Percentiles rank a stretch among this genome's conserved stretches.
phyloP scores from a whole-genome alignment of 2,113 vertebrate species.

The Chrysochloris asiatica region DNA sequence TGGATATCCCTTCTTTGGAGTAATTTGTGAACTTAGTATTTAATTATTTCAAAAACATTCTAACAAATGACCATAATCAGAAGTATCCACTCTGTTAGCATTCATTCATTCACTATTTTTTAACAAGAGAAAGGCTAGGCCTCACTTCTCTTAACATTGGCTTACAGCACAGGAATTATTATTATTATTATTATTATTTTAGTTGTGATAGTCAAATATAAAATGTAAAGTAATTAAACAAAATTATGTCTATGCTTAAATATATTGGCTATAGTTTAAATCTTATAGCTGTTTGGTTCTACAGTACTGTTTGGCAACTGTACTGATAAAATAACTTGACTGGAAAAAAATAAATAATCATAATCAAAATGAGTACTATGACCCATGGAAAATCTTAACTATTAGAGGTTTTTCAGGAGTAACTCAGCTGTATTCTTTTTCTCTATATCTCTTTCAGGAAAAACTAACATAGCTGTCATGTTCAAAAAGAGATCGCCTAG shows the following conservation, averaged over 20 bases:
- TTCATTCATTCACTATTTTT: no score
- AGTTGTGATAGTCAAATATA: not conserved
- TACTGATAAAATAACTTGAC: not conserved
- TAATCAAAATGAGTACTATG: not conserved
- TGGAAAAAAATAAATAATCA: not conserved
- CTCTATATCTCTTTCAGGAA: not conserved
- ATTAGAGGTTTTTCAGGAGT: not conserved
- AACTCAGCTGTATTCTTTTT: not conserved
- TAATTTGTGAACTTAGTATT: fast-evolving
- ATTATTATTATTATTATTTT: not conserved
- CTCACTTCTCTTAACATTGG: not conserved
- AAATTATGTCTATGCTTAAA: not conserved
- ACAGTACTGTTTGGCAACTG: not conserved
- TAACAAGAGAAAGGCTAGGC: fast-evolving
- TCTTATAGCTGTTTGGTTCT: fast-evolving
- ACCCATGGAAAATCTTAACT: not conserved
- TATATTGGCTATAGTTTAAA: not conserved
- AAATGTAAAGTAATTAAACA: not conserved
- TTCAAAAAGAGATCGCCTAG: not conserved
- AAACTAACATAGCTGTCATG: not conserved
- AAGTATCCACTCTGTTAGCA: no score
- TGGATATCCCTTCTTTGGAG: fast-evolving
- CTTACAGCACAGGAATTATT: no score
- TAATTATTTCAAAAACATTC: fast-evolving
- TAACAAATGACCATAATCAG: no score